Percentiles rank a stretch among this genome's conserved stretches.
phyloP scores from a whole-genome alignment of 1,140 invertebrate species.

The Zaprionus taronus region DNA sequence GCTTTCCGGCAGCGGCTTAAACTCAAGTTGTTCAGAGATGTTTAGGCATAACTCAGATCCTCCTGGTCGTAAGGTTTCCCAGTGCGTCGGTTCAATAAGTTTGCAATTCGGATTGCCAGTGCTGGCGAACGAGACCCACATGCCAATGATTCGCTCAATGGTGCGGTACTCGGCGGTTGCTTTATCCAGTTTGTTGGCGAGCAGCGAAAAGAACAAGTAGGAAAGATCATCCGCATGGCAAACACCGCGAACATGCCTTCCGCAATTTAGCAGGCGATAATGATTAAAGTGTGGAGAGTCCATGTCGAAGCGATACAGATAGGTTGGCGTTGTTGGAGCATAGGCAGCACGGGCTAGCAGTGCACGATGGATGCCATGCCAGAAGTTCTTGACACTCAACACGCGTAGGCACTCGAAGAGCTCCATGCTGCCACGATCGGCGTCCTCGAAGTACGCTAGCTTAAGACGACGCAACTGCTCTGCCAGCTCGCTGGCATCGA shows the following conservation, averaged over 20 bases:
- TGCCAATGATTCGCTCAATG: slow-evolving; percentile 76
- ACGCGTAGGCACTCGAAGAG: slow-evolving; percentile 56
- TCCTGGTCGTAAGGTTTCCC: slow-evolving; percentile 64
- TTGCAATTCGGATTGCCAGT: slow-evolving; percentile 76
- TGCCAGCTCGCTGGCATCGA: slow-evolving; percentile 49
- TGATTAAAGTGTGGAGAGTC: slow-evolving; percentile 75
- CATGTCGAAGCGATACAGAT: slow-evolving; percentile 85
- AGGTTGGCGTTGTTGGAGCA: slow-evolving; percentile 77
- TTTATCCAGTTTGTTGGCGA: slow-evolving; percentile 80
- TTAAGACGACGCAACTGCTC: slow-evolving; percentile 57
- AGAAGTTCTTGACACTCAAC: slow-evolving; percentile 77
- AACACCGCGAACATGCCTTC: slow-evolving; percentile 71
- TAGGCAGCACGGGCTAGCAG: slow-evolving; percentile 64
- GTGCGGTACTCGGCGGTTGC: slow-evolving; percentile 69
- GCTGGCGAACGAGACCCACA: slow-evolving; percentile 84
- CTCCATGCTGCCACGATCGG: slow-evolving; percentile 43
- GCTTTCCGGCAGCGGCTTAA: slow-evolving; percentile 81
- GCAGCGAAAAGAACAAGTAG: slow-evolving; percentile 86
- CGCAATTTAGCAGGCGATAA: slow-evolving; percentile 68
- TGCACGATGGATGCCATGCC: slow-evolving; percentile 82
- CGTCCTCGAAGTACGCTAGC: slow-evolving; percentile 60
- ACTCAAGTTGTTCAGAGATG: slow-evolving; percentile 77
- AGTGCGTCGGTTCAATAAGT: slow-evolving; percentile 47
- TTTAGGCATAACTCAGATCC: slow-evolving; percentile 77
- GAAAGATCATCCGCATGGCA: slow-evolving; percentile 88